Evolutionary conservation across 1,140 invertebrate genomes (phyloP), one percentile per base, ranked within the genome.

Genomic region (Tetranychus urticae): DNA sequence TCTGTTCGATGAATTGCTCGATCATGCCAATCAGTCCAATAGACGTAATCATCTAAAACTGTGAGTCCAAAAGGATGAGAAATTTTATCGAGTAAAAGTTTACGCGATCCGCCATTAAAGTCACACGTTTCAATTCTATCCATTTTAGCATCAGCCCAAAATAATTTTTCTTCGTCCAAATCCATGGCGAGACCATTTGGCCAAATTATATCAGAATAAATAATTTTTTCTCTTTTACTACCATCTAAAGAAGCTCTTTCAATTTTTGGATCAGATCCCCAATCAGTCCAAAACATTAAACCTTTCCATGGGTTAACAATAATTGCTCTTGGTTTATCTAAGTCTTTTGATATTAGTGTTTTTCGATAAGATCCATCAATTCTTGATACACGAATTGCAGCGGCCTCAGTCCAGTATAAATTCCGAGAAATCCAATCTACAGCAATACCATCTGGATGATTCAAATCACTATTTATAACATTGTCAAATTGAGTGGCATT

Each of bases 181-280:
- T 97, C 94, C 14, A 98, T 70, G 0, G 90, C 85, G n/a, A 97
- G 82, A 0, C 89, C 91, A 71, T 97, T 97, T 0, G 93, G 91
- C 91, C 91, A 97, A 37, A 84, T 82, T 23, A 99, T 91, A 1
- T 78, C 81, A 0, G 97, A 79, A 1, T 97, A 73, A 2, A 84
- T 72, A 45, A 75, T 73, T 0, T 82, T 81, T 14, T 77, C 79
- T 14, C 93, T 72, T 33, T 82, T 80, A 0, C 79, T 82, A 0
- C 91, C 92, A 71, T 97, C 92, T 54, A 97, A 74, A 64, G 71
- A 83, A 12, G 86, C 82, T 12, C 89, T 75, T 71, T 97, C 91
- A 58, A 97, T 91, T 71, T 90, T 88, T 0, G 90, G 87, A 64
- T 81, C 79, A 67, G 85, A 81, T 60, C 68, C 71, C 64, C 86